A percentile compares a stretch with the other conserved stretches of the same genome.
These are phyloP conservation scores for Drosophila tsacasi DNA, from an alignment of 1,140 invertebrate genomes.

Conservation along the genomic window DNA sequence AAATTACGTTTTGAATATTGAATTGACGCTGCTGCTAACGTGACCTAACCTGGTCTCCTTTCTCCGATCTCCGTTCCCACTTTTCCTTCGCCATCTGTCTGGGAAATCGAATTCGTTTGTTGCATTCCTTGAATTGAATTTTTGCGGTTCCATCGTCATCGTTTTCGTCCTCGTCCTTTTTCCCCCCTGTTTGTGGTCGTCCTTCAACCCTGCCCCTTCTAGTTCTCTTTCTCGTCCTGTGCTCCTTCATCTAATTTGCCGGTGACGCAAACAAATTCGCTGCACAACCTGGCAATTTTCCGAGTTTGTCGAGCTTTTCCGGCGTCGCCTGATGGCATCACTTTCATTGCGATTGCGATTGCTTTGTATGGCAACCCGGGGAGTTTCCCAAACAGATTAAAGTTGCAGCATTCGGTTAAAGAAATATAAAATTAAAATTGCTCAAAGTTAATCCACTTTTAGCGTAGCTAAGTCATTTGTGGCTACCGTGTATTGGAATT, in stretches of 20 bases:
- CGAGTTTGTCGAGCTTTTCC: slow-evolving; percentile 35
- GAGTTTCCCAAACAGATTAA: no score
- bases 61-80: no score
- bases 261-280: slow-evolving; percentile 51
- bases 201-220: neutral
- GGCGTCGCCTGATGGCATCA: slow-evolving; percentile 22
- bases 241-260: slow-evolving; percentile 39
- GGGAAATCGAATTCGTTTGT: slow-evolving; percentile 54
- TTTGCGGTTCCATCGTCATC: slow-evolving; percentile 55
- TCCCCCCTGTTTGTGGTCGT: neutral
- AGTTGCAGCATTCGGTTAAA: neutral
- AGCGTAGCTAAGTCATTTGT: no score
- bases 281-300: slow-evolving; percentile 46
- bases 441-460: no score
- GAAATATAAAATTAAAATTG: neutral
- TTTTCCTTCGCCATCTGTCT: slow-evolving; percentile 22
- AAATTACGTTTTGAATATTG: slow-evolving; percentile 84
- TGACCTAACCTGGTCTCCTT: slow-evolving; percentile 17
- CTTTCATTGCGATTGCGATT: slow-evolving; percentile 33
- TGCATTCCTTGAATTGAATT: slow-evolving; percentile 72
- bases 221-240: neutral
- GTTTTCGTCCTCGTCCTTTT: slow-evolving; percentile 2
- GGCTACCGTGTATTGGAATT: no score
- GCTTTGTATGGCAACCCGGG: neutral
- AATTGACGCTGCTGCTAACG: slow-evolving; percentile 60